These are phyloP conservation scores for Sebastes paucispinis DNA, from an alignment of 2,797 vertebrate species.

Conservation along the genomic window DNA sequence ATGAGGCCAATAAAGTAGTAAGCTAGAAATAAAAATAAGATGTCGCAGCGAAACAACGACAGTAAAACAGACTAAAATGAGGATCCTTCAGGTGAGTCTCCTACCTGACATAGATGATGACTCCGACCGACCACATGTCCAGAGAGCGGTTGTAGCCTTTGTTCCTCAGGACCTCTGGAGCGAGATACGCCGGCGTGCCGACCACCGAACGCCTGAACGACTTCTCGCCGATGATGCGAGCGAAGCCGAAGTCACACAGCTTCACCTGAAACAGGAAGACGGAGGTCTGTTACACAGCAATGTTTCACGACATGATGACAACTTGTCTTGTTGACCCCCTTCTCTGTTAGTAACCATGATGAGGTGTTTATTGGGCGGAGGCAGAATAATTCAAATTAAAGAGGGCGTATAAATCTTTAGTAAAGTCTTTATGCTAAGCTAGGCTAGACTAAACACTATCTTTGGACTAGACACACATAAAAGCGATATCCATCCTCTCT, in stretches of 20 bases:
- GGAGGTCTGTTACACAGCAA: background rate
- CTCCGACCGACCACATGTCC: constrained; percentile 99
- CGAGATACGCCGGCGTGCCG: constrained; percentile 95
- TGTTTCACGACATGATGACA: background rate
- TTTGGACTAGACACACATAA: background rate
- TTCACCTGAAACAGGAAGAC: constrained; percentile 85
- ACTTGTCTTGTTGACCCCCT: too few relatives aligned
- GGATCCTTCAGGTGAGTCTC: background rate
- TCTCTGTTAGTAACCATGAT: too few relatives aligned
- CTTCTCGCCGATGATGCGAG: constrained; percentile 96
- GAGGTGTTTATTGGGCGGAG: too few relatives aligned
- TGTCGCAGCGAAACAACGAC: background rate
- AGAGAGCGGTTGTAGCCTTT: constrained; percentile 97
- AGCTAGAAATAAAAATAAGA: background rate
- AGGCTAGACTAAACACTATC: background rate
- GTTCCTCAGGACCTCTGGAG: constrained; percentile 94
- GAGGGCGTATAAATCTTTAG: too few relatives aligned
- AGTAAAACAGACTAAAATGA: too few relatives aligned
- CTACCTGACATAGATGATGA: constrained; percentile 92
- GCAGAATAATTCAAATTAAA: too few relatives aligned
- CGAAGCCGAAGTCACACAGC: constrained; percentile 97
- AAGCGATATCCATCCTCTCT: background rate
- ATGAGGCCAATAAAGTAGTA: background rate
- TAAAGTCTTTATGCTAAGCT: background rate
- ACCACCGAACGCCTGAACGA: constrained; percentile 96